Conservation (phyloP, 2,888 invertebrate genomes). For the Conops quadrifasciatus region DNA sequence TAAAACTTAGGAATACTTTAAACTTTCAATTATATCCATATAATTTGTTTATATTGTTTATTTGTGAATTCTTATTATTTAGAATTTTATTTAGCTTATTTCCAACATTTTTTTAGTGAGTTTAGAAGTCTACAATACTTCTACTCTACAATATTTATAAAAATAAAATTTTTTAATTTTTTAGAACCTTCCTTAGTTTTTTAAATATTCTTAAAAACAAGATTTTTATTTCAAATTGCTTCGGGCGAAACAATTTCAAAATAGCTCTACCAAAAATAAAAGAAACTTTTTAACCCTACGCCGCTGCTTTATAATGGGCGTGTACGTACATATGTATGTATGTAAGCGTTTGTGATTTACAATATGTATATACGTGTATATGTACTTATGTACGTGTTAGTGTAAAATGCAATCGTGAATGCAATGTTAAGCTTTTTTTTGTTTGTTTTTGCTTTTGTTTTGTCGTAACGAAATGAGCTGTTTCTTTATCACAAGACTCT, state of each 20-base stretch:
- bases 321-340: background rate
- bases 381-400: conserved; percentile 5
- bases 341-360: background rate
- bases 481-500: conserved; percentile 22
- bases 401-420: conserved; percentile 13
- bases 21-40: no score
- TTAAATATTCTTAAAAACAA: no score
- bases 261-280: no score
- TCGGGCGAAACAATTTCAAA: no score
- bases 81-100: no score
- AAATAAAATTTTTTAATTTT: no score
- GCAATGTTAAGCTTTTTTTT: conserved; percentile 6
- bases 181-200: no score
- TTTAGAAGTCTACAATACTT: background rate
- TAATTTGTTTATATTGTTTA: no score
- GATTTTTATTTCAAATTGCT: no score
- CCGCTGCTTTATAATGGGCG: background rate
- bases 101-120: no score
- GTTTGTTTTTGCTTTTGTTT: background rate
- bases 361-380: background rate
- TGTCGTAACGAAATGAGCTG: background rate
- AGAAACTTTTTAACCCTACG: background rate
- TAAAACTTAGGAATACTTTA: no score
- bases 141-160: background rate
- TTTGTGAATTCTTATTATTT: no score